Evolutionary conservation across 1,140 invertebrate species (phyloP).

Genomic region (Scaptomyza graminum): DNA sequence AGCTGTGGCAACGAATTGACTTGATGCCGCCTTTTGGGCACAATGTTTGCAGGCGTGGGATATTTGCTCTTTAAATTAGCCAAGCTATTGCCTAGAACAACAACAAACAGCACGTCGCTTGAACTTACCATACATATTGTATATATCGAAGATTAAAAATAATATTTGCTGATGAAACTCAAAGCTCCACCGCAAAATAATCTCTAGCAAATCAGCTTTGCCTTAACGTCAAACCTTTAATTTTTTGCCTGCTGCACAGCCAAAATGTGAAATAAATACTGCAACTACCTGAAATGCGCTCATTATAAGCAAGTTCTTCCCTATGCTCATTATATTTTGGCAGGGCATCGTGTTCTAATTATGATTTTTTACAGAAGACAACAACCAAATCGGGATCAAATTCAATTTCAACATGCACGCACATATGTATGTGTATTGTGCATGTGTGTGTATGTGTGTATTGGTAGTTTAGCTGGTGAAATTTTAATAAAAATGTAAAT

Average conservation of each 20-base stretch:
- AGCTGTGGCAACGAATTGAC: conserved; percentile 45
- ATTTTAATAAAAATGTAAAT: conserved; percentile 81
- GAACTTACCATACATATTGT: conserved; percentile 1
- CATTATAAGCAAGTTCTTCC: too few relatives aligned
- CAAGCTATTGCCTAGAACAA: conserved; percentile 22
- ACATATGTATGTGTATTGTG: conserved; percentile 1
- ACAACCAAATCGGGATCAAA: conserved; percentile 56
- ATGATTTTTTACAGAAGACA: conserved; percentile 1
- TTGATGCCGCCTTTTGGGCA: conserved; percentile 3
- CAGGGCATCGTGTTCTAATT: neutral
- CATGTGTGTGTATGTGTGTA: conserved; percentile 16
- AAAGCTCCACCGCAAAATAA: too few relatives aligned
- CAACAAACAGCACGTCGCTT: neutral
- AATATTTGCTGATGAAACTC: neutral
- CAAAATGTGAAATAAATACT: neutral
- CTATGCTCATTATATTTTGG: too few relatives aligned
- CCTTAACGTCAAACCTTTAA: too few relatives aligned
- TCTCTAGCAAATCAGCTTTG: too few relatives aligned
- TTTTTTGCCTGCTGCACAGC: too few relatives aligned
- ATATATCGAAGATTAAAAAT: neutral
- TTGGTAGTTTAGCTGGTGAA: conserved; percentile 46
- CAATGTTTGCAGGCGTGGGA: neutral
- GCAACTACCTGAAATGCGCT: neutral
- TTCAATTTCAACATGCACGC: conserved; percentile 53
- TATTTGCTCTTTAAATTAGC: conserved; percentile 28